Conservation (phyloP, 92 coral and sea anemone species). For the Palythoa heliodiscus region DNA sequence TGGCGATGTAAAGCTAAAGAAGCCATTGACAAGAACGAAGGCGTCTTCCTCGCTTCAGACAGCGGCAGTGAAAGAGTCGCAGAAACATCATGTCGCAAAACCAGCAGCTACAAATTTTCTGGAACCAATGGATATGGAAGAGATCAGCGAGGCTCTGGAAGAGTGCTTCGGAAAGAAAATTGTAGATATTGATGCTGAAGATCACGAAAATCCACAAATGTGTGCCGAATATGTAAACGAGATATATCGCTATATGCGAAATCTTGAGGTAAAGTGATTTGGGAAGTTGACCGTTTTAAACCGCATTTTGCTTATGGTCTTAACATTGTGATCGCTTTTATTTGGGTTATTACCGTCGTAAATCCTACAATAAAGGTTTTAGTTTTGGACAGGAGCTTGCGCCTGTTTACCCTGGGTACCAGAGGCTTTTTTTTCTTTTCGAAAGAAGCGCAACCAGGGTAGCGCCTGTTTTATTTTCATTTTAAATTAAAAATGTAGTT, state of each 20-base stretch:
- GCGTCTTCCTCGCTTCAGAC: too few species aligned
- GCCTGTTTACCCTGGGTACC: too few species aligned
- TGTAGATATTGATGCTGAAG: slow-evolving; percentile 88
- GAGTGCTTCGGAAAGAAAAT: slow-evolving; percentile 57
- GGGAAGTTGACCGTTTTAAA: background rate
- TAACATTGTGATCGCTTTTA: too few species aligned
- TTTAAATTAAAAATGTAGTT: too few species aligned
- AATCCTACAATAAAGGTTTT: too few species aligned
- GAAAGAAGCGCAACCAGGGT: too few species aligned
- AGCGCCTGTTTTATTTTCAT: too few species aligned
- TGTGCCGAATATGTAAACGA: slow-evolving; percentile 97
- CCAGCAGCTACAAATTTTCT: slow-evolving; percentile 42
- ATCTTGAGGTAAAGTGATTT: slow-evolving; percentile 73
- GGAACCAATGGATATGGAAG: slow-evolving; percentile 83
- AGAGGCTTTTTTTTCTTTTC: too few species aligned
- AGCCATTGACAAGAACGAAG: slow-evolving; percentile 78
- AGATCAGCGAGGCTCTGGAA: slow-evolving; percentile 73
- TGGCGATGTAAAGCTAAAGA: slow-evolving; percentile 55
- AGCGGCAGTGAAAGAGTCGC: slow-evolving; percentile 4
- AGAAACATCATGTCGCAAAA: slow-evolving; percentile 38
- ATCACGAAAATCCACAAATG: slow-evolving; percentile 86
- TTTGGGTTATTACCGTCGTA: too few species aligned
- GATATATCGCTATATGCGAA: slow-evolving; percentile 80
- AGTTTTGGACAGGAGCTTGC: too few species aligned
- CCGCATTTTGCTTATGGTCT: background rate